Conservation (phyloP, 2,113 vertebrate genomes). For the Halichoerus grypus region DNA sequence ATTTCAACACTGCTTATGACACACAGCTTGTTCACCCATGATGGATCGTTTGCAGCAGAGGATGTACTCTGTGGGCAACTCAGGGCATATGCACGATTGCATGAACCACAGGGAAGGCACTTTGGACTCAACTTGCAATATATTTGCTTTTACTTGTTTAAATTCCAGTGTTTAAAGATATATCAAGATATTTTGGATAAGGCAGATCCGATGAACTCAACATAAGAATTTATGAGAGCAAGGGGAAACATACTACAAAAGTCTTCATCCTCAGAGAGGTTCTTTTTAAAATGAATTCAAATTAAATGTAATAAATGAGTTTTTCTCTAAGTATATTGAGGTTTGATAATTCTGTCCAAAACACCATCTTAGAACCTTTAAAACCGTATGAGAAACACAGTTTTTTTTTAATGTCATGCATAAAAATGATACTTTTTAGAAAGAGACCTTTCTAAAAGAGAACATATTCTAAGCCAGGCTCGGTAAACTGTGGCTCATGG, state of each 20-base stretch:
- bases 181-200: neutral
- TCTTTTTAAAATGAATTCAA: neutral
- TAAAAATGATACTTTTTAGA: neutral
- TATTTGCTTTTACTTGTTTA: neutral
- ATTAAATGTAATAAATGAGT: neutral
- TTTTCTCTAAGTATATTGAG: neutral
- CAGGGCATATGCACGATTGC: neutral
- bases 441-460: neutral
- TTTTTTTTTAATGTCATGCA: neutral
- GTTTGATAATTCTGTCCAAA: neutral
- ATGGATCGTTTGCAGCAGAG: neutral
- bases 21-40: no score
- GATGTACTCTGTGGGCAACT: neutral
- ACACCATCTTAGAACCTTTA: neutral
- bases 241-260: neutral
- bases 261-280: neutral
- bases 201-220: neutral
- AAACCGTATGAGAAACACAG: neutral
- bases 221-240: conserved; percentile 10
- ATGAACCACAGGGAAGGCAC: neutral
- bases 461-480: neutral
- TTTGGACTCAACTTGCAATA: neutral
- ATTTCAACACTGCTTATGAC: neutral
- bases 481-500: neutral
- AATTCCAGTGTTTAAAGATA: neutral